Conservation (phyloP, 2,888 invertebrate genomes). For the Metallyticus violacea region DNA sequence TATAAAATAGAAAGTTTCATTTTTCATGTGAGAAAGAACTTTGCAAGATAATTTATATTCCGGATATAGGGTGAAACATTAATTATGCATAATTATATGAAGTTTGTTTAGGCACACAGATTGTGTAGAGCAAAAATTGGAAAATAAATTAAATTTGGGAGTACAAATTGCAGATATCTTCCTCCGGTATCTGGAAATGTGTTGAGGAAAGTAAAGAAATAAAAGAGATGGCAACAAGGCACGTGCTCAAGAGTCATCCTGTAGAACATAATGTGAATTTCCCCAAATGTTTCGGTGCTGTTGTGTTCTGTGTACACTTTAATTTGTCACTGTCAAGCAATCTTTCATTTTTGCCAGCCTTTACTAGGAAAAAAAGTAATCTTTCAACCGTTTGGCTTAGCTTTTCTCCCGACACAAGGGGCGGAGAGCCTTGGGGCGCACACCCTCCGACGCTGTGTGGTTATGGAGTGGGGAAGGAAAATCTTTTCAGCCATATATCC, state of each 20-base stretch:
- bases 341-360: constrained; percentile 18
- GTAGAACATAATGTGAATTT: not conserved
- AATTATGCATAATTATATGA: too few species aligned
- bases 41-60: too few species aligned
- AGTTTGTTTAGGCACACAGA: too few species aligned
- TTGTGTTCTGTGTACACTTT: not conserved
- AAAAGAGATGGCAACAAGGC: not conserved
- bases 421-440: not conserved
- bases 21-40: too few species aligned
- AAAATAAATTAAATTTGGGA: too few species aligned
- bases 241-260: not conserved
- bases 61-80: too few species aligned
- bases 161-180: too few species aligned
- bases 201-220: too few species aligned
- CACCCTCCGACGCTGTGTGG: not conserved
- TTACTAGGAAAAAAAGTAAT: constrained; percentile 17
- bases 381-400: constrained; percentile 18
- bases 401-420: not conserved
- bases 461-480: not conserved
- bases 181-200: too few species aligned
- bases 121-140: too few species aligned
- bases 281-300: not conserved
- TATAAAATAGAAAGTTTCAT: too few species aligned
- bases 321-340: constrained; percentile 20
- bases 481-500: constrained; percentile 4